phyloP scores from a whole-genome alignment of 1,140 invertebrate genomes.

The Neodiprion pinetum region DNA sequence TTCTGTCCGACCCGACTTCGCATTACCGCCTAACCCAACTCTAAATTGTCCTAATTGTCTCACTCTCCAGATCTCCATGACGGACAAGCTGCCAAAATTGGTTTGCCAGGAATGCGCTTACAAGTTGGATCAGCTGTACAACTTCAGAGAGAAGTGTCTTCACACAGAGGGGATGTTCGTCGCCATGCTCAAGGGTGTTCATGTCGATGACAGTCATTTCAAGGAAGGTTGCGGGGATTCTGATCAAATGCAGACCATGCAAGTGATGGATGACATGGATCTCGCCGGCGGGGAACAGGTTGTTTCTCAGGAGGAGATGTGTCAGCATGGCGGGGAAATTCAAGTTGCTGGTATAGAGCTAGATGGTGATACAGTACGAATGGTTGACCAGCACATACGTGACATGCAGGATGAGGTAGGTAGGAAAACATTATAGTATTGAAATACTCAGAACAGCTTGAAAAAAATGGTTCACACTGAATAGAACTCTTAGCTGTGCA shows the following conservation, averaged over 20 bases:
- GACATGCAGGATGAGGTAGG: constrained; percentile 37
- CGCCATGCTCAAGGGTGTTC: constrained; percentile 61
- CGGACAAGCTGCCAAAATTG: constrained; percentile 67
- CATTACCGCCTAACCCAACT: constrained; percentile 20
- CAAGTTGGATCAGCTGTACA: constrained; percentile 66
- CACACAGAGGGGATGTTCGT: constrained; percentile 65
- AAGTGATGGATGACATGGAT: constrained; percentile 56
- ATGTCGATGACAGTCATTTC: background rate
- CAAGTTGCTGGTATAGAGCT: constrained; percentile 54
- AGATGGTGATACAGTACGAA: constrained; percentile 54
- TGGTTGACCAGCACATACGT: constrained; percentile 53
- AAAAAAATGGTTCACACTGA: too few relatives aligned
- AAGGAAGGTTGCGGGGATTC: constrained; percentile 47
- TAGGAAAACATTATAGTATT: constrained; percentile 14
- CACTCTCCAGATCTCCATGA: constrained; percentile 61
- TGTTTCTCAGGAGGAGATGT: constrained; percentile 51
- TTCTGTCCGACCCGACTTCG: background rate
- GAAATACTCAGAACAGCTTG: background rate
- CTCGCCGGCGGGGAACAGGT: constrained; percentile 50
- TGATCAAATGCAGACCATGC: constrained; percentile 48
- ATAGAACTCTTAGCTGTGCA: too few relatives aligned
- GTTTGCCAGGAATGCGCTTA: constrained; percentile 67
- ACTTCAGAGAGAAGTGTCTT: constrained; percentile 66
- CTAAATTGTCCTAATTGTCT: constrained; percentile 21
- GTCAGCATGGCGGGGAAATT: constrained; percentile 47